phyloP scores from a whole-genome alignment of 2,797 vertebrate species.

The Sphenodon punctatus region DNA sequence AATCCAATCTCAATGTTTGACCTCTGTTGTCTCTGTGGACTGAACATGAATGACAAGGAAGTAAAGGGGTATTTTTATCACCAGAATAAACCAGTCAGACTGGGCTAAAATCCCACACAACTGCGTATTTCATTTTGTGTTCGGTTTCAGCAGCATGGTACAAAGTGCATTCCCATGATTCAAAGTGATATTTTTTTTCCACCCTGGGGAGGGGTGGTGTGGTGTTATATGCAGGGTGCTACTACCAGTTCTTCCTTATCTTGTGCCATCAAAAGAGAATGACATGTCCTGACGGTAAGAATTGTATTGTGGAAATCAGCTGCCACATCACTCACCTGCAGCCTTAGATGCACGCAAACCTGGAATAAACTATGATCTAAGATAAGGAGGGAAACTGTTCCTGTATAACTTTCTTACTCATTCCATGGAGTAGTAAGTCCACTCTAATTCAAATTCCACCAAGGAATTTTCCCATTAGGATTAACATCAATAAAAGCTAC shows the following conservation, averaged over 20 bases:
- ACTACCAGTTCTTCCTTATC: background rate
- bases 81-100: background rate
- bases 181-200: background rate
- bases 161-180: background rate
- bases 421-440: background rate
- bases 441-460: background rate
- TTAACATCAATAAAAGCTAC: background rate
- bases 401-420: background rate
- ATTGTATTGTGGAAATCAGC: constrained; percentile 1
- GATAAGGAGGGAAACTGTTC: background rate
- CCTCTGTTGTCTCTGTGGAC: background rate
- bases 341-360: background rate
- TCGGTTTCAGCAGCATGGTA: background rate
- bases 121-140: constrained; percentile 17
- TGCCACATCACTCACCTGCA: background rate
- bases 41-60: background rate
- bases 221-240: background rate
- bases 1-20: background rate
- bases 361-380: background rate
- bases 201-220: background rate
- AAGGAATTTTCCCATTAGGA: background rate
- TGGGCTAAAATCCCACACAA: background rate
- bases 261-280: background rate
- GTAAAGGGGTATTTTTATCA: background rate
- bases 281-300: background rate